Percentiles rank a stretch among this genome's conserved stretches.
Evolutionary conservation across 35 echinoderm and acorn worm species (phyloP).

Genomic region (Holothuria glaberrima): DNA sequence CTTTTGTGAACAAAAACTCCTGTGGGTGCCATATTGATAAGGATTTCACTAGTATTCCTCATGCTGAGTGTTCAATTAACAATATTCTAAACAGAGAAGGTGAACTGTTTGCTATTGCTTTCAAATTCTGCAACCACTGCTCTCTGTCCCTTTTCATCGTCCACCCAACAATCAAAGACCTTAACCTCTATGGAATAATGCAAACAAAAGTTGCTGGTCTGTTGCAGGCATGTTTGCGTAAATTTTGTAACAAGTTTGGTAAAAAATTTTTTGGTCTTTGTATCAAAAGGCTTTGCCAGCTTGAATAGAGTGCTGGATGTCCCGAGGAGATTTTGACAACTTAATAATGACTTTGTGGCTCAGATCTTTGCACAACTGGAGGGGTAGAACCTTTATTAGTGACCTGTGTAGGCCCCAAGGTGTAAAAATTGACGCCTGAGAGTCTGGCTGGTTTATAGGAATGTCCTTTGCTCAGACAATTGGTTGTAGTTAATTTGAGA

Average conservation of each 20-base stretch:
- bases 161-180: too few species aligned
- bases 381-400: constrained; percentile 36
- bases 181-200: too few species aligned
- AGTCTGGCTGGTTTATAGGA: constrained; percentile 1
- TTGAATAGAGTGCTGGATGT: constrained; percentile 23
- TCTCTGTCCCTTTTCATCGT: too few species aligned
- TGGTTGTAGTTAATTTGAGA: background rate
- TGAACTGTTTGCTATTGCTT: too few species aligned
- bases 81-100: too few species aligned
- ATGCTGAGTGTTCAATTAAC: too few species aligned
- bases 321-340: constrained; percentile 49
- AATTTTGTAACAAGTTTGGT: constrained; percentile 13
- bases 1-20: too few species aligned
- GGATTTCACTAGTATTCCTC: too few species aligned
- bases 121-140: too few species aligned
- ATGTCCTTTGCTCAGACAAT: constrained; percentile 10
- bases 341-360: constrained; percentile 50
- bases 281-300: background rate
- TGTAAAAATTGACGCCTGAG: constrained; percentile 27
- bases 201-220: too few species aligned
- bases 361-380: constrained; percentile 33
- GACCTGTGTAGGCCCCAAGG: constrained; percentile 24
- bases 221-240: constrained; percentile 19
- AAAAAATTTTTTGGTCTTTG: background rate
- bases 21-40: too few species aligned